Evolutionary conservation across 2,113 vertebrate genomes (phyloP).

Genomic region (Psittacula cyanocephala): DNA sequence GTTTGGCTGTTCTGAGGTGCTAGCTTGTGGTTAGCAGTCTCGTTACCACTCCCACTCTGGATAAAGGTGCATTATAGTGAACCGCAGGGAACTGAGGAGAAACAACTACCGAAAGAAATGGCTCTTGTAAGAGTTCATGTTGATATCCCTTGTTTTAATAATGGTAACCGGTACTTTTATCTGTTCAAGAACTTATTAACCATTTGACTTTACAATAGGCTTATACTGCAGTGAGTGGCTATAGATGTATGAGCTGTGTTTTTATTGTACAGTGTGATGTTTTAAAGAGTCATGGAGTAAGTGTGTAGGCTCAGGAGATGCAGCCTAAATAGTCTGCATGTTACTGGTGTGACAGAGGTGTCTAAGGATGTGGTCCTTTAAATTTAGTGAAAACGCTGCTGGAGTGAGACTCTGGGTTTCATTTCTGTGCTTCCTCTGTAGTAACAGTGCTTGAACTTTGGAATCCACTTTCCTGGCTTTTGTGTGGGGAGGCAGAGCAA

Average conservation of each 20-base stretch:
- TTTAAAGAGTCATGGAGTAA: background rate
- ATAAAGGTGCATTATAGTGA: background rate
- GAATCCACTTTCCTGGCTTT: slow-evolving; percentile 22
- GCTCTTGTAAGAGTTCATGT: background rate
- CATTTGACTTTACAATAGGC: background rate
- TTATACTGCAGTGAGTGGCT: background rate
- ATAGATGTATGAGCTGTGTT: background rate
- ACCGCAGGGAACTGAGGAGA: background rate
- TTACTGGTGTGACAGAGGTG: background rate
- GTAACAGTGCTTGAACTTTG: slow-evolving; percentile 51
- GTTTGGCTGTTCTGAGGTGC: background rate
- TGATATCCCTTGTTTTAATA: background rate
- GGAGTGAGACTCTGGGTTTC: background rate
- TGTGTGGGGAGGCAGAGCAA: slow-evolving; percentile 7
- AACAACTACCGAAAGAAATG: background rate
- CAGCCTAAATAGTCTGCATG: background rate
- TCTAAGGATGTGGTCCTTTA: background rate
- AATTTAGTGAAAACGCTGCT: background rate
- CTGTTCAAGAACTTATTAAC: background rate
- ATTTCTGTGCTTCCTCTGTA: background rate
- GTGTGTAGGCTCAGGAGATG: background rate
- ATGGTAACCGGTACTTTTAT: background rate
- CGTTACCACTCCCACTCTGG: background rate
- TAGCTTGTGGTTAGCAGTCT: background rate
- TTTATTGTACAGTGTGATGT: background rate